phyloP scores from a whole-genome alignment of 2,797 vertebrate genomes.

The Cuculus canorus region DNA sequence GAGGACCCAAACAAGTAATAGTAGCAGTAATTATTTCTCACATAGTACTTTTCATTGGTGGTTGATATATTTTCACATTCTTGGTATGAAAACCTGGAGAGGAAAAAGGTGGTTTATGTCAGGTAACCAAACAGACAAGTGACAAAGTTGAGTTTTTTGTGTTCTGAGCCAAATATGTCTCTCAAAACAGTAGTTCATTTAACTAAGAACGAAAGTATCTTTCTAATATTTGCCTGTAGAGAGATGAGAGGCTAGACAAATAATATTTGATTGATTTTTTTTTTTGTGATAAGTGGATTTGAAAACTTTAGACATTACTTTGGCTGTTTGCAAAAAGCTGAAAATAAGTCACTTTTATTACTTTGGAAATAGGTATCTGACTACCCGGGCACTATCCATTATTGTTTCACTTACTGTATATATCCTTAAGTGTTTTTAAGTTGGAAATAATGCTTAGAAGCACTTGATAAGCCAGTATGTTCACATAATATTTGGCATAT shows the following conservation, averaged over 20 bases:
- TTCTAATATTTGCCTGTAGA: background rate
- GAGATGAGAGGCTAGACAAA: background rate
- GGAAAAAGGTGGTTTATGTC: background rate
- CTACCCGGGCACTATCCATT: background rate
- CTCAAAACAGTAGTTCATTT: background rate
- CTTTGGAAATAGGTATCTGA: background rate
- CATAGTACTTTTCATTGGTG: background rate
- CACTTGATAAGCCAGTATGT: background rate
- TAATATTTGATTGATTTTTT: background rate
- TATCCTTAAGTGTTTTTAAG: background rate
- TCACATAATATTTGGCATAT: background rate
- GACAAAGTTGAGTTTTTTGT: background rate
- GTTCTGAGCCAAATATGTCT: background rate
- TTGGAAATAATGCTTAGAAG: background rate
- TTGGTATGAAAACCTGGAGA: background rate
- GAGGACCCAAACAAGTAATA: background rate
- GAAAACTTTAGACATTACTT: background rate
- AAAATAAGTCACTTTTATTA: background rate
- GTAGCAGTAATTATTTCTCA: background rate
- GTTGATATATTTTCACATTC: background rate
- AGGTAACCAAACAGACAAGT: background rate
- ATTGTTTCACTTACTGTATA: background rate
- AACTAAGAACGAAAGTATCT: background rate
- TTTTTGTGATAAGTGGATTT: background rate
- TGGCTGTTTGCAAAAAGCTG: background rate